A percentile compares a stretch with the other conserved stretches of the same genome.
Conservation (phyloP, 2,113 vertebrate genomes). For the Seriola aureovittata region DNA sequence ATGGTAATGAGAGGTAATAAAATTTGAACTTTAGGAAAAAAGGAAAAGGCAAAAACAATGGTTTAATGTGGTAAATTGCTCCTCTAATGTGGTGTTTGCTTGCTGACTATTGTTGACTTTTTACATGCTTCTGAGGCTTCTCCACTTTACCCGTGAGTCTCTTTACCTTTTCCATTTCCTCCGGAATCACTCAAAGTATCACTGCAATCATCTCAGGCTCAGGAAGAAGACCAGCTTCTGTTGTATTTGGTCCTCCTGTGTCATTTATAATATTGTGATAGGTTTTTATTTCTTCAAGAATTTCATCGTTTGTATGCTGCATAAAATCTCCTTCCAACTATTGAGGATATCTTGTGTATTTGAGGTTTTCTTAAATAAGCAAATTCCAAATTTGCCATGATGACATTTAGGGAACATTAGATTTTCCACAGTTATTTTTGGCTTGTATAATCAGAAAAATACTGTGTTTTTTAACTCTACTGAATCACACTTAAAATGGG, state of each 20-base stretch:
- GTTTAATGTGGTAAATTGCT: neutral
- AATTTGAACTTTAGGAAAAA: neutral
- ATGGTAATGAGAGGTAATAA: neutral
- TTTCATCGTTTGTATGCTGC: neutral
- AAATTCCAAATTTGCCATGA: conserved; percentile 5
- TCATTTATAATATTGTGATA: conserved; percentile 4
- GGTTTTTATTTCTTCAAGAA: conserved; percentile 18
- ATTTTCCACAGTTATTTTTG: conserved; percentile 22
- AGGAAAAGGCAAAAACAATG: neutral
- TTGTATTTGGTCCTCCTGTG: conserved; percentile 12
- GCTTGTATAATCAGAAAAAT: conserved; percentile 3
- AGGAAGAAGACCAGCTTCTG: neutral
- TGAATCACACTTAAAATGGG: neutral
- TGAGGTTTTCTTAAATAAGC: conserved; percentile 31
- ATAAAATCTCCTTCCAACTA: neutral
- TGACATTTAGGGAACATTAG: neutral
- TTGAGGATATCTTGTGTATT: conserved; percentile 18
- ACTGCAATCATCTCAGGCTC: neutral
- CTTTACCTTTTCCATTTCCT: neutral
- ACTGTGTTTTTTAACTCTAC: neutral
- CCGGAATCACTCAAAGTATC: neutral
- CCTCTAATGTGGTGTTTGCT: neutral
- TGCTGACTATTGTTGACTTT: neutral
- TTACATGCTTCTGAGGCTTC: neutral
- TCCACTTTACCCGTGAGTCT: neutral